phyloP scores from a whole-genome alignment of 2,797 vertebrate genomes.

The Carduelis carduelis region DNA sequence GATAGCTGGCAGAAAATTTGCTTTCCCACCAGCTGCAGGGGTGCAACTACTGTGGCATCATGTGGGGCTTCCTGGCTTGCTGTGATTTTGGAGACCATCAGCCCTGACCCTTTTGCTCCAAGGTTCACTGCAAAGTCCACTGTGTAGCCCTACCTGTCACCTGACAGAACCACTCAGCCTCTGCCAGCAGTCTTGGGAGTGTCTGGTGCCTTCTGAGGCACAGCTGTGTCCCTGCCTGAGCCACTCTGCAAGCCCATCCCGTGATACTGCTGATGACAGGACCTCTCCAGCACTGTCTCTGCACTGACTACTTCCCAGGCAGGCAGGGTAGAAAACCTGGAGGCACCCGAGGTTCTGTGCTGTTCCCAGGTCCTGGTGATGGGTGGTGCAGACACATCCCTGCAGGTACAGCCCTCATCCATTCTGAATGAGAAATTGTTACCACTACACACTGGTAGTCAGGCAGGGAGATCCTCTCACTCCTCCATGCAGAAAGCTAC shows the following conservation, averaged over 20 bases:
- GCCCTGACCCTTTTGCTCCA: background rate
- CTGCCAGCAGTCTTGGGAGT: background rate
- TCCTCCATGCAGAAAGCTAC: accelerated
- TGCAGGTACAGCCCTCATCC: background rate
- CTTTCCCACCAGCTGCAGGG: background rate
- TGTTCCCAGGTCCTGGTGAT: conserved; percentile 14
- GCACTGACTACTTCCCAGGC: background rate
- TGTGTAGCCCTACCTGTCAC: accelerated
- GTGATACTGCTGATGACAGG: background rate
- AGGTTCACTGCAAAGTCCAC: background rate
- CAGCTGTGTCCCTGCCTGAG: background rate
- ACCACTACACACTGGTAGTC: accelerated
- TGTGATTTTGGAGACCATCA: background rate
- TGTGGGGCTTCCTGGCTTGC: background rate
- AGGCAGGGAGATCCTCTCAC: background rate
- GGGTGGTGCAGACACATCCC: background rate
- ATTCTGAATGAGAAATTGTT: background rate
- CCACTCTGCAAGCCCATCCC: accelerated
- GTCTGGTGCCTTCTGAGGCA: background rate
- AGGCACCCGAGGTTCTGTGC: background rate
- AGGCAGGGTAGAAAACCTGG: background rate
- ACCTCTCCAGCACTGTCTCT: background rate
- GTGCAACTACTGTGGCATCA: background rate
- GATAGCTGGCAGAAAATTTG: background rate
- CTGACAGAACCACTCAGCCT: accelerated